Evolutionary conservation across 1,140 invertebrate genomes (phyloP).

Genomic region (Sipha flava): DNA sequence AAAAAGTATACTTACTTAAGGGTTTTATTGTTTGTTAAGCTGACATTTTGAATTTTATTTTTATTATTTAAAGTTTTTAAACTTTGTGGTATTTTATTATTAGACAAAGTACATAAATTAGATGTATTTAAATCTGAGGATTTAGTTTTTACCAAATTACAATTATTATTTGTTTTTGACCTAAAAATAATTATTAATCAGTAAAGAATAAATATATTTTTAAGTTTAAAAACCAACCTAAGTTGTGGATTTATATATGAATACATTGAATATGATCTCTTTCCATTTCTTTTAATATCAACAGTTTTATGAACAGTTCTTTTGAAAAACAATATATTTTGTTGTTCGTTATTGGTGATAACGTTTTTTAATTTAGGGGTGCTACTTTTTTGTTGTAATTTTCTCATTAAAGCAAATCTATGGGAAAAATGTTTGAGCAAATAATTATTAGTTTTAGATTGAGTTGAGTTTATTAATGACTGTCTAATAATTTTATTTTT

Average conservation of each 20-base stretch:
- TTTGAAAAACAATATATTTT: background rate
- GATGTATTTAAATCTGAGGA: background rate
- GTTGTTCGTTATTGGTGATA: background rate
- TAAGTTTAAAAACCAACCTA: background rate
- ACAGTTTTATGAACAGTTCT: background rate
- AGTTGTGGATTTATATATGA: conserved; percentile 14
- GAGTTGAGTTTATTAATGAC: background rate
- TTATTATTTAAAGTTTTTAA: background rate
- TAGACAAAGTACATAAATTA: background rate
- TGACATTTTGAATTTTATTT: conserved; percentile 3
- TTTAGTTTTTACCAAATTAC: background rate
- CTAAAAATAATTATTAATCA: background rate
- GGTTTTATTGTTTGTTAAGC: background rate
- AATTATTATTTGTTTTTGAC: background rate
- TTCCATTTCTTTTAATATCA: conserved; percentile 8
- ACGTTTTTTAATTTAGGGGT: background rate
- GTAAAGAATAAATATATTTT: background rate
- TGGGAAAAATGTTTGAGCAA: conserved; percentile 5
- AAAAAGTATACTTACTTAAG: background rate
- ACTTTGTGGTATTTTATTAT: background rate
- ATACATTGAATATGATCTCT: background rate
- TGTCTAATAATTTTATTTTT: conserved; percentile 27
- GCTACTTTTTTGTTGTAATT: conserved; percentile 5
- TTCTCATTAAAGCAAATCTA: conserved; percentile 12
- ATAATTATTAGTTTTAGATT: background rate